A percentile compares a stretch with the other conserved stretches of the same genome.
Evolutionary conservation across 2,797 vertebrate species (phyloP).

Genomic region (Valencia hispanica): DNA sequence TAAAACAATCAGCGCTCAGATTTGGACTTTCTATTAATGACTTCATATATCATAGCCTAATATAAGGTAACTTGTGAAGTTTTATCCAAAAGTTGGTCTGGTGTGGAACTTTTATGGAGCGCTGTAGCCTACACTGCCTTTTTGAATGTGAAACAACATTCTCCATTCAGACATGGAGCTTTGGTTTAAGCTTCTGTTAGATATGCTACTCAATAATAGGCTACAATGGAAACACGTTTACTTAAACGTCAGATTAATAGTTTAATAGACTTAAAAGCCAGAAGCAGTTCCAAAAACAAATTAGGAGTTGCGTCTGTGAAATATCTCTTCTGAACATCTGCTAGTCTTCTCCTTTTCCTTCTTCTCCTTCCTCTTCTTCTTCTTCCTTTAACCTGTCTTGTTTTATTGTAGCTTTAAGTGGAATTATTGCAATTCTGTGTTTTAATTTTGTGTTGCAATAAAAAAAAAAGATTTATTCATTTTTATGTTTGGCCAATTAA

Average conservation of each 20-base stretch:
- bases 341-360: not conserved
- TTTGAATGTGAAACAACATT: not conserved
- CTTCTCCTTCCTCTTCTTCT: too few species aligned
- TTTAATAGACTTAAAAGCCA: not conserved
- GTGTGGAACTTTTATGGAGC: not conserved
- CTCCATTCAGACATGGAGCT: not conserved
- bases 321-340: not conserved
- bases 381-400: not conserved
- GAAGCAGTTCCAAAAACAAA: not conserved
- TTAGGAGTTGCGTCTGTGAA: not conserved
- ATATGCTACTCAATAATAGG: not conserved
- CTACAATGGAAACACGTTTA: not conserved
- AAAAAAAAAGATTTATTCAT: too few species aligned
- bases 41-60: too few species aligned
- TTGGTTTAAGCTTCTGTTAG: not conserved
- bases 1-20: conserved; percentile 25
- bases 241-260: not conserved
- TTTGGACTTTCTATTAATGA: too few species aligned
- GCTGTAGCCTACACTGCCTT: not conserved
- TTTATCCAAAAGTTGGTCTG: too few species aligned
- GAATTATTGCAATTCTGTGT: not conserved
- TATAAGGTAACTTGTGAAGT: too few species aligned
- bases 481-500: not conserved
- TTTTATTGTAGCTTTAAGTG: not conserved
- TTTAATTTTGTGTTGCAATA: too few species aligned